Evolutionary conservation across 2,113 vertebrate genomes (phyloP).

Genomic region (Redunca redunca): DNA sequence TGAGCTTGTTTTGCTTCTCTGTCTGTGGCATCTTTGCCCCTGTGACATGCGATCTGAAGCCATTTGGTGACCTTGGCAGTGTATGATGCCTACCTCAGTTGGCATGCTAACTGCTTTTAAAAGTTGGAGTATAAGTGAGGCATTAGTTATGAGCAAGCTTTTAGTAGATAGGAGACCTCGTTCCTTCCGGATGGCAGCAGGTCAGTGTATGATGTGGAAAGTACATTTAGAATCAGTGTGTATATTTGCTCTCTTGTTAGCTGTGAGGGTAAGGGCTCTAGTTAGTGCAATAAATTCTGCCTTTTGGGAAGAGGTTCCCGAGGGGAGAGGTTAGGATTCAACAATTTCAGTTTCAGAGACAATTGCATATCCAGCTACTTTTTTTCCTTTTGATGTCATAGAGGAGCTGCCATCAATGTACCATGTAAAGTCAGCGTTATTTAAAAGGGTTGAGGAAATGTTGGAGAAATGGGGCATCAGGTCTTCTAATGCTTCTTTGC

Average conservation of each 20-base stretch:
- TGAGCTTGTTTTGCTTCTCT: not conserved
- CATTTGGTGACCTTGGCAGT: not conserved
- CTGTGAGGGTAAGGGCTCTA: not conserved
- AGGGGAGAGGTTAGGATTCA: not conserved
- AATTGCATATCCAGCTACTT: not conserved
- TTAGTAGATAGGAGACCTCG: not conserved
- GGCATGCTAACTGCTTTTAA: not conserved
- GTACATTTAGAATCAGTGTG: not conserved
- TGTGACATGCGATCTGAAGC: not conserved
- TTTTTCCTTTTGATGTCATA: not conserved
- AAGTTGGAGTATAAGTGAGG: not conserved
- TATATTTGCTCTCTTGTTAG: not conserved
- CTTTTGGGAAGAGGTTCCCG: not conserved
- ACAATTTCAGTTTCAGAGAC: not conserved
- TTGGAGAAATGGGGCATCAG: not conserved
- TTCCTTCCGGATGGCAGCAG: not conserved
- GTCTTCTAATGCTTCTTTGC: not conserved
- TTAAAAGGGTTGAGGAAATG: not conserved
- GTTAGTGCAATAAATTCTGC: not conserved
- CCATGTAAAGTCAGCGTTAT: not conserved
- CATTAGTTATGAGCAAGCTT: not conserved
- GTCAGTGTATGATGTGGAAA: not conserved
- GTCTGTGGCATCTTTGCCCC: not conserved
- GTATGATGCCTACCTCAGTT: not conserved
- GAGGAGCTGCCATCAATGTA: not conserved